A percentile compares a stretch with the other conserved stretches of the same genome.
Conservation (phyloP, 1,140 invertebrate species). For the Bombus confusus region DNA sequence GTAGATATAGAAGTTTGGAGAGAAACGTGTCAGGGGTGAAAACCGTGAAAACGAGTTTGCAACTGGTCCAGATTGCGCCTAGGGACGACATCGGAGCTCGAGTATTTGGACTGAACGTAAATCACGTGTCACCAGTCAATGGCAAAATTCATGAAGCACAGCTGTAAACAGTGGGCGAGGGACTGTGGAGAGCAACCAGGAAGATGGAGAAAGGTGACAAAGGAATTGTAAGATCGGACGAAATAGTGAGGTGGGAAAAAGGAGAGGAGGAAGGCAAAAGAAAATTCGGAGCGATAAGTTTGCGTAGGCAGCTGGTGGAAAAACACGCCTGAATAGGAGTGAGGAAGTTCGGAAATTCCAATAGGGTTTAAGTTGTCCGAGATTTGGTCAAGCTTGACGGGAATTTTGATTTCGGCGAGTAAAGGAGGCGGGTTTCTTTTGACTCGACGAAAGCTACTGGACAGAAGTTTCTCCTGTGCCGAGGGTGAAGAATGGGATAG, state of each 20-base stretch:
- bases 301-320: neutral
- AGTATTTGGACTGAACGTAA: neutral
- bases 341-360: neutral
- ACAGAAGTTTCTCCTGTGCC: neutral
- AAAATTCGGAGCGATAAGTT: constrained; percentile 19
- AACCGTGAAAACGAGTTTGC: neutral
- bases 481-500: neutral
- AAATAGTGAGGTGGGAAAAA: neutral
- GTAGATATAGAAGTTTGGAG: neutral
- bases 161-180: neutral
- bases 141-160: constrained; percentile 13
- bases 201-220: neutral
- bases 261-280: neutral
- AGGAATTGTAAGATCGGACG: neutral
- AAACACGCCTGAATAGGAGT: neutral
- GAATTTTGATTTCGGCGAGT: constrained; percentile 20
- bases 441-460: neutral
- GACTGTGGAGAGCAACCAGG: neutral
- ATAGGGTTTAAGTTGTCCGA: neutral
- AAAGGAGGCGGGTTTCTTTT: neutral
- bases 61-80: neutral
- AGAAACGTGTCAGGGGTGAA: neutral
- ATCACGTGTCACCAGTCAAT: constrained; percentile 14
- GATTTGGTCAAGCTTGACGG: neutral
- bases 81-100: neutral